Evolutionary conservation across 2,797 vertebrate genomes (phyloP).

Genomic region (Anisognathus igniventris): DNA sequence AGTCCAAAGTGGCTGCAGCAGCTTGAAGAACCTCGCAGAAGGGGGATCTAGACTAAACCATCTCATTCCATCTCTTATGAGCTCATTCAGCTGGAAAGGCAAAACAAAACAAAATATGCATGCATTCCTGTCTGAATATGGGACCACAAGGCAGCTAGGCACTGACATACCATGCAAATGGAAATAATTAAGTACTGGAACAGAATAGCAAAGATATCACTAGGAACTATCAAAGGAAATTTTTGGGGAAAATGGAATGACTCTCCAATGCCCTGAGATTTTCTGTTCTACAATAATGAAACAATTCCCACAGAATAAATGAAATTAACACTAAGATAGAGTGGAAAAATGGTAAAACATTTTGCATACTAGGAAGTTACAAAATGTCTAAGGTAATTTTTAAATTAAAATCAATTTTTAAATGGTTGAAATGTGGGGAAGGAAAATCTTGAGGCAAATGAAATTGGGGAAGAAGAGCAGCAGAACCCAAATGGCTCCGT

Average conservation of each 20-base stretch:
- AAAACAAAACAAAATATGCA: background rate
- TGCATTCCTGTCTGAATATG: background rate
- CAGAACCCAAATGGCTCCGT: background rate
- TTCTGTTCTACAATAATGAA: background rate
- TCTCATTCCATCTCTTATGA: background rate
- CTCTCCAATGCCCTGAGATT: background rate
- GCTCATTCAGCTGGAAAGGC: background rate
- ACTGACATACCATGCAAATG: background rate
- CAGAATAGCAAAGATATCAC: background rate
- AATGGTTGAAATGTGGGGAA: background rate
- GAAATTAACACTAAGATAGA: background rate
- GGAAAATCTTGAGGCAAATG: background rate
- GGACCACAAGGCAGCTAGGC: background rate
- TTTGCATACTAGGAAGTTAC: background rate
- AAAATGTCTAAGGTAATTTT: background rate
- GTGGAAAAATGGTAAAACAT: background rate
- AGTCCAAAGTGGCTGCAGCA: background rate
- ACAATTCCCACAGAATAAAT: background rate
- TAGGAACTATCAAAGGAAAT: background rate
- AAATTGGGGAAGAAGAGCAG: background rate
- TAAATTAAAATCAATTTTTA: background rate
- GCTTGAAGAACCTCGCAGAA: background rate
- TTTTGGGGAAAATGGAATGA: background rate
- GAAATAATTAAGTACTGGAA: constrained; percentile 10
- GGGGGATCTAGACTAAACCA: background rate